Percentiles rank a stretch among this genome's conserved stretches.
Conservation (phyloP, 2,888 invertebrate species). For the Axea sp. region DNA sequence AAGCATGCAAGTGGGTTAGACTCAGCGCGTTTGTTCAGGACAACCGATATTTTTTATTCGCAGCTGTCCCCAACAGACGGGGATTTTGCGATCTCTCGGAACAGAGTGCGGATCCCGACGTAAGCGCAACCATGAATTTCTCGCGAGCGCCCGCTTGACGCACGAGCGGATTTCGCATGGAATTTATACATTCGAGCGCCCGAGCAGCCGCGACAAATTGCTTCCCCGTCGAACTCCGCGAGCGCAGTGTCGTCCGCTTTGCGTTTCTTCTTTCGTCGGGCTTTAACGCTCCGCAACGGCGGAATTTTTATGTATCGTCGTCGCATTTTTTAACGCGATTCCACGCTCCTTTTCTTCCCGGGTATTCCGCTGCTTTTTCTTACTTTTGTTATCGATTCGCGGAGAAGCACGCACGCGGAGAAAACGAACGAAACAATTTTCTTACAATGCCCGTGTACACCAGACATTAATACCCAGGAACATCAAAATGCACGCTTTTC, state of each 20-base stretch:
- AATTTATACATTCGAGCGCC: slow-evolving; percentile 49
- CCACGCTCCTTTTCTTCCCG: not conserved
- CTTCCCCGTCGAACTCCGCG: slow-evolving; percentile 24
- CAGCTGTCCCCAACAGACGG: slow-evolving; percentile 46
- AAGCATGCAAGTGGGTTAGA: slow-evolving; percentile 33
- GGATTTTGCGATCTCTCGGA: slow-evolving; percentile 33
- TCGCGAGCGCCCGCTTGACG: slow-evolving; percentile 35
- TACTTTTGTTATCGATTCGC: no score
- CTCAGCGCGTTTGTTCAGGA: slow-evolving; percentile 39
- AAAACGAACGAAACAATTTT: no score
- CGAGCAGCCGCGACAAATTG: slow-evolving; percentile 47
- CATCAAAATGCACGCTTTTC: no score
- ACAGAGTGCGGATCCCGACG: slow-evolving; percentile 19
- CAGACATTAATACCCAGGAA: no score
- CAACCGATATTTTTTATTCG: slow-evolving; percentile 49
- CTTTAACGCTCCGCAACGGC: slow-evolving; percentile 17
- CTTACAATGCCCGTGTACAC: no score
- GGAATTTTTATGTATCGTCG: slow-evolving; percentile 23
- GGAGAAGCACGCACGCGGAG: no score
- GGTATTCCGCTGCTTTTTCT: no score
- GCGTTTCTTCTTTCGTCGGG: slow-evolving; percentile 16
- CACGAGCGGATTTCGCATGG: slow-evolving; percentile 45
- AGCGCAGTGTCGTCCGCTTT: slow-evolving; percentile 16
- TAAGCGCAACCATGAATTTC: slow-evolving; percentile 46
- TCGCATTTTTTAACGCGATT: slow-evolving; percentile 17